phyloP scores from a whole-genome alignment of 2,113 vertebrate genomes.

The Artemisiospiza belli region DNA sequence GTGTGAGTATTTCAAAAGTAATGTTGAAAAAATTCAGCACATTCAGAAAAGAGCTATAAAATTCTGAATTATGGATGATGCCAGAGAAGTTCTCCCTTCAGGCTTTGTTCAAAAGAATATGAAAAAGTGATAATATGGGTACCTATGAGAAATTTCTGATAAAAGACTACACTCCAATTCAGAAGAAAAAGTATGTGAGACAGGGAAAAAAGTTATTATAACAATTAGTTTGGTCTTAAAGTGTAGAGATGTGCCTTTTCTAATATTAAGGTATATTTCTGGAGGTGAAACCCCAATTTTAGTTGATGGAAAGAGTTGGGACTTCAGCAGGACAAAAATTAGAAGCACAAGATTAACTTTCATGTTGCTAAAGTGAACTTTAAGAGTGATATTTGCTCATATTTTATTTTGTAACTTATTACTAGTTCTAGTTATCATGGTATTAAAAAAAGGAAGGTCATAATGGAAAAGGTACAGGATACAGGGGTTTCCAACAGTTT shows the following conservation, averaged over 20 bases:
- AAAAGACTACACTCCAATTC: background rate
- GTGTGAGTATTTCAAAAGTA: background rate
- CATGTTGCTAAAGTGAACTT: background rate
- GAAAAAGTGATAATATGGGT: background rate
- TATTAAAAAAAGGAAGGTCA: background rate
- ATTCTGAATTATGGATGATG: constrained; percentile 4
- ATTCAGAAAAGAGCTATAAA: constrained; percentile 5
- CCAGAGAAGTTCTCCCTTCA: background rate
- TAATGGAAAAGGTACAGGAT: background rate
- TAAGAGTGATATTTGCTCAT: background rate
- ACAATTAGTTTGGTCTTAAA: background rate
- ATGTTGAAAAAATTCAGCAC: constrained; percentile 9
- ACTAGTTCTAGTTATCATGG: background rate
- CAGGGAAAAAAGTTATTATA: background rate
- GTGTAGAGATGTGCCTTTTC: background rate
- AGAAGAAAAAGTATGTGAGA: background rate
- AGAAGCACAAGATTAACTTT: background rate
- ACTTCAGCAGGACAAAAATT: background rate
- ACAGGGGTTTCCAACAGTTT: background rate
- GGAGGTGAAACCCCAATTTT: background rate
- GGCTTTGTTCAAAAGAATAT: background rate
- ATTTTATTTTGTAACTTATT: background rate
- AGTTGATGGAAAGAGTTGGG: background rate
- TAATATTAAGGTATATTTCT: background rate
- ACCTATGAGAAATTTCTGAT: background rate